These are phyloP conservation scores for Operophtera brumata DNA, from an alignment of 2,888 invertebrate species.

Conservation along the genomic window DNA sequence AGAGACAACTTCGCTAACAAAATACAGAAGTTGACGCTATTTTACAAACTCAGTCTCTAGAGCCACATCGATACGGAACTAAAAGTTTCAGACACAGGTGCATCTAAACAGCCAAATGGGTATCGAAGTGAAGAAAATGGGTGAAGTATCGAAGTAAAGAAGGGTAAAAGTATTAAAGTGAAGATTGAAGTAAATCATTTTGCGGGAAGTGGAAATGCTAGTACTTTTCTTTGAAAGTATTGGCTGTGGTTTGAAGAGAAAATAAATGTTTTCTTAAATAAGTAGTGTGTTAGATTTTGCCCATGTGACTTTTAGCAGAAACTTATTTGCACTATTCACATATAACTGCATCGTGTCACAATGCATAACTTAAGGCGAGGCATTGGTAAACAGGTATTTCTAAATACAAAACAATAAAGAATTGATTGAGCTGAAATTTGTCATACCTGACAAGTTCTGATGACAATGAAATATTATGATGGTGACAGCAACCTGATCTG, in stretches of 20 bases:
- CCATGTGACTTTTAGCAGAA: too few species aligned
- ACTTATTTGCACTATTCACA: too few species aligned
- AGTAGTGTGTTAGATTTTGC: too few species aligned
- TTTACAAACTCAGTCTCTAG: not conserved
- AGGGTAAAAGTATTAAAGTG: not conserved
- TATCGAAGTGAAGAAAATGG: constrained; percentile 16
- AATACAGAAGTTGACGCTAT: constrained; percentile 11
- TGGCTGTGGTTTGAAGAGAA: not conserved
- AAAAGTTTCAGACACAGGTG: constrained; percentile 17
- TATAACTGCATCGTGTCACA: too few species aligned
- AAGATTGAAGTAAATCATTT: constrained; percentile 8
- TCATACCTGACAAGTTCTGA: too few species aligned
- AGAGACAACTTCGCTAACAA: not conserved
- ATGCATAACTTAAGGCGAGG: too few species aligned
- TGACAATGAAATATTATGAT: too few species aligned
- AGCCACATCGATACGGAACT: constrained; percentile 1
- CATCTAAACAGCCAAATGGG: constrained; percentile 17
- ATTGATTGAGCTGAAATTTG: too few species aligned
- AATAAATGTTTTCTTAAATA: not conserved
- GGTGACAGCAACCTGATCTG: too few species aligned
- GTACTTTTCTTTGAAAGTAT: constrained; percentile 6
- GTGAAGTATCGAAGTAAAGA: constrained; percentile 1
- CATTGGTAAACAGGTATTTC: too few species aligned
- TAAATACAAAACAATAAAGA: too few species aligned
- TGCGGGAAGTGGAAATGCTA: constrained; percentile 8